phyloP scores from a whole-genome alignment of 2,113 vertebrate species.

The Zosterops lateralis region DNA sequence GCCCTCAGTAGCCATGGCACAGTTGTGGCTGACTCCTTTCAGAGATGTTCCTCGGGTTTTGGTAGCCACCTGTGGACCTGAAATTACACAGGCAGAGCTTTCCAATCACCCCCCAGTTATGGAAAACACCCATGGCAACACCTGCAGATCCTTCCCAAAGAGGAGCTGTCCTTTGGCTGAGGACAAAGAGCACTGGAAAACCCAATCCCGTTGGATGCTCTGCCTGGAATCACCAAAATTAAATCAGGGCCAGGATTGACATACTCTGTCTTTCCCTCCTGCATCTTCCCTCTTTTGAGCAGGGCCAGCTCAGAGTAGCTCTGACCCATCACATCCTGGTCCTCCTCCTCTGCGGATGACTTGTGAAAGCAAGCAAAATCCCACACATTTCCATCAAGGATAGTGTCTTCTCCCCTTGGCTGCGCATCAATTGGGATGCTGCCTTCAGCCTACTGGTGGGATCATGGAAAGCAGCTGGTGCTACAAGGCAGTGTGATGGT shows the following conservation, averaged over 20 bases:
- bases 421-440: not conserved
- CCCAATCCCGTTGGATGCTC: not conserved
- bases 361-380: not conserved
- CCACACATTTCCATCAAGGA: not conserved
- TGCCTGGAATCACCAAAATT: not conserved
- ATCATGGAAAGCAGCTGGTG: not conserved
- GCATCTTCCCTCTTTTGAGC: not conserved
- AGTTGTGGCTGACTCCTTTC: not conserved
- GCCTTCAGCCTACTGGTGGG: not conserved
- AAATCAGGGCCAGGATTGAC: not conserved
- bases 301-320: not conserved
- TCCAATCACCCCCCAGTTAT: fast-evolving
- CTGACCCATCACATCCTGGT: not conserved
- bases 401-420: not conserved
- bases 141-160: not conserved
- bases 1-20: not conserved
- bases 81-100: not conserved
- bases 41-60: not conserved
- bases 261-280: not conserved
- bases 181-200: not conserved
- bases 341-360: not conserved
- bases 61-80: not conserved
- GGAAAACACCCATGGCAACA: not conserved
- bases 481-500: not conserved
- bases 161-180: not conserved